Conservation (phyloP, 2,797 vertebrate genomes). For the Rhinogobio ventralis region DNA sequence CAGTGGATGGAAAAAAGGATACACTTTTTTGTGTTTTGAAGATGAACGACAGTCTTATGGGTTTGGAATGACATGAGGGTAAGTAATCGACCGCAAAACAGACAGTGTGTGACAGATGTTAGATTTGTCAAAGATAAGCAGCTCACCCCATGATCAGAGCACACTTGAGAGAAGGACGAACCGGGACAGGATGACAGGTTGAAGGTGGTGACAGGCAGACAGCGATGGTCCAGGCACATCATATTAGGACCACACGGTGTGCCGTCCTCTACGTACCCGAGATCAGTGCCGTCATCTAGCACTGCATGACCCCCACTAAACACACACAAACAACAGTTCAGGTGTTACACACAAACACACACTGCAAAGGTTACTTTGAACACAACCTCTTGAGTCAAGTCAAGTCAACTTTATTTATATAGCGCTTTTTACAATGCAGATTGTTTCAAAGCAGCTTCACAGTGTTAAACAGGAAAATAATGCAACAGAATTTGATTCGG, state of each 20-base stretch:
- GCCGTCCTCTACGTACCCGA: constrained; percentile 96
- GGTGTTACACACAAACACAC: constrained; percentile 7
- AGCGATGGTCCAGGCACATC: constrained; percentile 94
- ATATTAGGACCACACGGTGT: constrained; percentile 95
- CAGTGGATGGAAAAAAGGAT: not conserved
- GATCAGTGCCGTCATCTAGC: constrained; percentile 89
- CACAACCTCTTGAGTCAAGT: not conserved
- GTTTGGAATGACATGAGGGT: not conserved
- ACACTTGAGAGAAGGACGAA: constrained; percentile 83
- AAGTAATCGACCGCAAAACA: not conserved
- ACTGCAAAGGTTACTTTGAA: not conserved
- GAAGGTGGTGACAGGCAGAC: constrained; percentile 88
- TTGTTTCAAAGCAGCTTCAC: too few species aligned
- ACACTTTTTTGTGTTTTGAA: not conserved
- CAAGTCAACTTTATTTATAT: too few species aligned
- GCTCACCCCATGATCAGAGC: constrained; percentile 92
- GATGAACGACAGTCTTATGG: not conserved
- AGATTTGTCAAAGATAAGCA: not conserved
- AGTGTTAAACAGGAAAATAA: too few species aligned
- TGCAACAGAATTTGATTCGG: too few species aligned
- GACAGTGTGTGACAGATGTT: not conserved
- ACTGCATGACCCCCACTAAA: constrained; percentile 90
- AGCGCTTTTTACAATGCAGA: too few species aligned
- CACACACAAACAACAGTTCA: constrained; percentile 42
- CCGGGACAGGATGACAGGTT: constrained; percentile 94